Evolutionary conservation across 2,888 invertebrate species (phyloP).

Genomic region (Apotomis turbidana): DNA sequence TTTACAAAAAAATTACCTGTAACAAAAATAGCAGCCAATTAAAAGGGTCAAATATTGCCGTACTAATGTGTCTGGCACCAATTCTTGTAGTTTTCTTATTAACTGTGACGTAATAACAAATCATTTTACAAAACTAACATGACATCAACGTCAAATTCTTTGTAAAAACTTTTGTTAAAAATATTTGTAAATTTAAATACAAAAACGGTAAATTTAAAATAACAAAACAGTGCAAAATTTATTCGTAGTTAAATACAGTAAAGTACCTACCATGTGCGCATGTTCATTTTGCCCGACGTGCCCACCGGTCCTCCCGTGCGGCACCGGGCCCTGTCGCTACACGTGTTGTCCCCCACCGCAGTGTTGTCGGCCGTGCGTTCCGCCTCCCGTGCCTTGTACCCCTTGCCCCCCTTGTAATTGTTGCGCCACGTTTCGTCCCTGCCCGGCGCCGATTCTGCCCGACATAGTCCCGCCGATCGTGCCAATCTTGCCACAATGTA

Average conservation of each 20-base stretch:
- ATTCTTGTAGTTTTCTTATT: background rate
- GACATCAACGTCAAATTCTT: slow-evolving; percentile 2
- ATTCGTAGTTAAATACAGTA: slow-evolving; percentile 25
- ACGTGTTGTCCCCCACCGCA: slow-evolving; percentile 69
- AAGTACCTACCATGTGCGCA: slow-evolving; percentile 58
- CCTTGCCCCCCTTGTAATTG: slow-evolving; percentile 75
- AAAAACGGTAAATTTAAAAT: slow-evolving; percentile 11
- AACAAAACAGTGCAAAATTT: slow-evolving; percentile 28
- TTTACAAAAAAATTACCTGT: too few species aligned
- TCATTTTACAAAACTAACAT: slow-evolving; percentile 14
- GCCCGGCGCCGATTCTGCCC: slow-evolving; percentile 71
- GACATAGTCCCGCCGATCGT: slow-evolving; percentile 73
- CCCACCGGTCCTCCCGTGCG: slow-evolving; percentile 73
- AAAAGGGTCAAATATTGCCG: too few species aligned
- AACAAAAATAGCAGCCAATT: too few species aligned
- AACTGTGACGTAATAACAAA: background rate
- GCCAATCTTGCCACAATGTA: slow-evolving; percentile 70
- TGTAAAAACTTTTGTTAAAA: background rate
- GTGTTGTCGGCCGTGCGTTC: slow-evolving; percentile 71
- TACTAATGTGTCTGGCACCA: background rate
- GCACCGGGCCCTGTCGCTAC: slow-evolving; percentile 60
- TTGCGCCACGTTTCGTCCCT: slow-evolving; percentile 64
- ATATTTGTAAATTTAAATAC: background rate
- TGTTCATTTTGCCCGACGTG: slow-evolving; percentile 70
- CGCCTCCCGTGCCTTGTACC: slow-evolving; percentile 71